Base-by-base conservation (phyloP, 2,888 invertebrate species). In the Lymantria dispar region DNA sequence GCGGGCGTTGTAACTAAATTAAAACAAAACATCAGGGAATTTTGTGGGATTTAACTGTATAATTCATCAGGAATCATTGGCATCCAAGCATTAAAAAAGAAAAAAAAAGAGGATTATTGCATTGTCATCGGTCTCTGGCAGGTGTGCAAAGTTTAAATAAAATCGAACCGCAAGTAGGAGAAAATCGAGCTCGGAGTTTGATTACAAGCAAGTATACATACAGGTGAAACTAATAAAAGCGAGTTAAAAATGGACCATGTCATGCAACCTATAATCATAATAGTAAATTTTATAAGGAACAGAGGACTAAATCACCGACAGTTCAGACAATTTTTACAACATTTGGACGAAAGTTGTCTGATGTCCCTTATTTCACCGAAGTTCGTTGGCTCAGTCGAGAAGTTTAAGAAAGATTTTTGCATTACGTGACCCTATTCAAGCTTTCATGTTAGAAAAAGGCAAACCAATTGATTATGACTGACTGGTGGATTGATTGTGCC, bases 271-370 rank as follows among this genome's bases (percentile, higher is more conserved):
- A 41, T 41, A 43, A 50, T 45, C 39, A 50, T 45, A 50, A 50
- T 50, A 33, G 50, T 46, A 41, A 46, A 50, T 41, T 46, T 45
- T 45, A 46, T 50, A 50, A 50, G 45, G 29, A 50, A 45, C 45
- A 50, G 50, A 46, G 40, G 46, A 50, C 46, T 50, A 50, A 50
- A 50, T 45, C 50, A 50, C 33, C 40, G 43, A 50, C 43, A 36
- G 30, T 30, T 41, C 41, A 41, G 41, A 14, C 41, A 41, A 13
- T 41, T 41, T 48, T 30, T 30, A 5, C 5, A 30, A 8, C 5
- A 5, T 30, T 30, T 5, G 30, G 8, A n/a, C 45, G 22, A 44
- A 33, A 45, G 45, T 41, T 31, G 22, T 29, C 37, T 31, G 48
- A 48, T 36, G 30, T 41, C 2, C 22, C 41, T 15, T 33, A 48